Conservation (phyloP, 2,113 vertebrate species). For the Elaphurus davidianus region DNA sequence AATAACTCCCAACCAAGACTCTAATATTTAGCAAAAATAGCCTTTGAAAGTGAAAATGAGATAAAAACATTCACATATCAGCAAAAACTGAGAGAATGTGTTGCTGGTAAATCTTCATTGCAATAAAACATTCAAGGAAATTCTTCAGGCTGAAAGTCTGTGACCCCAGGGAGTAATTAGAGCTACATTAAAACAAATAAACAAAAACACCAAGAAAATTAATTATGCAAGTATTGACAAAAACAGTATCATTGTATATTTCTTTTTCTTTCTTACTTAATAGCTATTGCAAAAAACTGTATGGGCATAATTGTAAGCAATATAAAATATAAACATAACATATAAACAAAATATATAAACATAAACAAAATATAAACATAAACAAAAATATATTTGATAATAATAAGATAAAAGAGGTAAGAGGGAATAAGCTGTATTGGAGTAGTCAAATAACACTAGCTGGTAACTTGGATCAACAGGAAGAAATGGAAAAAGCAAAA, state of each 20-base stretch:
- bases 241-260: neutral
- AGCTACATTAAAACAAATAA: neutral
- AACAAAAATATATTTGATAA: no score
- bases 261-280: neutral
- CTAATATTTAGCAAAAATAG: neutral
- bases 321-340: neutral
- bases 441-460: neutral
- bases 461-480: neutral
- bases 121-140: neutral
- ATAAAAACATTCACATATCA: neutral
- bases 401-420: neutral
- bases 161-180: neutral
- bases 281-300: neutral
- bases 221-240: neutral
- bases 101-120: neutral
- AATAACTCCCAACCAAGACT: neutral
- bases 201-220: neutral
- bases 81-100: neutral
- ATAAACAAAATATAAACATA: no score
- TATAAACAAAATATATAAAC: no score
- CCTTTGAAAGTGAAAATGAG: neutral
- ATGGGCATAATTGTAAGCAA: neutral
- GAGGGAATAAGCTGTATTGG: neutral
- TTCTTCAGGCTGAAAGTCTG: neutral
- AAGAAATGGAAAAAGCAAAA: neutral